Percentiles rank a stretch among this genome's conserved stretches.
These are phyloP conservation scores for Pachypanchax playfairii DNA, from an alignment of 2,113 vertebrate species.

Conservation along the genomic window DNA sequence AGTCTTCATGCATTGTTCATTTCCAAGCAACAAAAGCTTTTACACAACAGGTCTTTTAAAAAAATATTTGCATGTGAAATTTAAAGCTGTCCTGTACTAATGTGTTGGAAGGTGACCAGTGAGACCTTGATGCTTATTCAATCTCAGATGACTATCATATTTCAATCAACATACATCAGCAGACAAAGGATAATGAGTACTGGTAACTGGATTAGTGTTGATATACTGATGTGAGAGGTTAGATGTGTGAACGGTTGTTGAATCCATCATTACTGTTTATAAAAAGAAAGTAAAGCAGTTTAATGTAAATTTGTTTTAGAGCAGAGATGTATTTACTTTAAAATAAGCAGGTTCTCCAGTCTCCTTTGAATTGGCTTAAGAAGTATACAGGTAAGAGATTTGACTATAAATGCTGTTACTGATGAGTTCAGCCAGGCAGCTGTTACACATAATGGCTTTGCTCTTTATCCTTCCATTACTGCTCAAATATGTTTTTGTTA, in stretches of 20 bases:
- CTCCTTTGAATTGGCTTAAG: not conserved
- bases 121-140: slow-evolving; percentile 71
- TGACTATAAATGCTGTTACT: too few species aligned
- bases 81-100: slow-evolving; percentile 50
- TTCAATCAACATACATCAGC: slow-evolving; percentile 69
- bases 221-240: slow-evolving; percentile 62
- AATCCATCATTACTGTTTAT: slow-evolving; percentile 51
- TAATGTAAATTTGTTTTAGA: not conserved
- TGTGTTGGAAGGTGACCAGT: slow-evolving; percentile 59
- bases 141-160: slow-evolving; percentile 70
- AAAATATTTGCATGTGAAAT: slow-evolving; percentile 40
- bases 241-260: slow-evolving; percentile 47
- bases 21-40: slow-evolving; percentile 11
- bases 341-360: not conserved
- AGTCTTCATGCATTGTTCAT: not conserved
- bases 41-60: slow-evolving; percentile 22
- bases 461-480: too few species aligned
- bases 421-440: too few species aligned
- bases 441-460: too few species aligned
- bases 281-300: not conserved
- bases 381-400: not conserved
- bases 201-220: slow-evolving; percentile 68
- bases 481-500: too few species aligned
- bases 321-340: not conserved
- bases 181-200: slow-evolving; percentile 62